A percentile compares a stretch with the other conserved stretches of the same genome.
phyloP scores from a whole-genome alignment of 2,797 vertebrate species.

The Emys orbicularis region DNA sequence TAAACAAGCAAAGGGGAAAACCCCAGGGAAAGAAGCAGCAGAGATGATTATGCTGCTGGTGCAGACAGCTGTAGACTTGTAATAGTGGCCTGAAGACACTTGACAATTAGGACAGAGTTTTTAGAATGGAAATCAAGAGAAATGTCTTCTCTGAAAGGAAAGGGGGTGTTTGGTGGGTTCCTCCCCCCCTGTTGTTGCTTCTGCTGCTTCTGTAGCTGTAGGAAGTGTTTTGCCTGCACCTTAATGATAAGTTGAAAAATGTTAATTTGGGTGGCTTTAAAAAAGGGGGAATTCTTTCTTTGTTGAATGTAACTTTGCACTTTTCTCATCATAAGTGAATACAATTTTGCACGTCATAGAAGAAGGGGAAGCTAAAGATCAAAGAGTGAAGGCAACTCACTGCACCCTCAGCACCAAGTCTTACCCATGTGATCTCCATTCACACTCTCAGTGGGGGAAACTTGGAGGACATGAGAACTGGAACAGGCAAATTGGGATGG shows the following conservation, averaged over 20 bases:
- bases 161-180: not conserved
- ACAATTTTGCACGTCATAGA: not conserved
- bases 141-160: not conserved
- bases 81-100: not conserved
- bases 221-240: not conserved
- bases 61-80: not conserved
- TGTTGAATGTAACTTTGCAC: not conserved
- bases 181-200: not conserved
- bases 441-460: conserved; percentile 38
- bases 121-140: not conserved
- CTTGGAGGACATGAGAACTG: conserved; percentile 1
- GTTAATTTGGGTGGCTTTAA: not conserved
- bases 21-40: not conserved
- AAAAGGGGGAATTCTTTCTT: not conserved
- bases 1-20: conserved; percentile 6
- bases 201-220: not conserved
- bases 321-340: conserved; percentile 18
- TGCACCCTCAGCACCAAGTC: conserved; percentile 11
- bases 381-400: not conserved
- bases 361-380: conserved; percentile 1
- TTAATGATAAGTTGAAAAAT: not conserved
- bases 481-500: not conserved
- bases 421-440: conserved; percentile 26
- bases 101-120: not conserved
- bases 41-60: not conserved